Conservation (phyloP, 2,113 vertebrate species). For the Dipodomys spectabilis region DNA sequence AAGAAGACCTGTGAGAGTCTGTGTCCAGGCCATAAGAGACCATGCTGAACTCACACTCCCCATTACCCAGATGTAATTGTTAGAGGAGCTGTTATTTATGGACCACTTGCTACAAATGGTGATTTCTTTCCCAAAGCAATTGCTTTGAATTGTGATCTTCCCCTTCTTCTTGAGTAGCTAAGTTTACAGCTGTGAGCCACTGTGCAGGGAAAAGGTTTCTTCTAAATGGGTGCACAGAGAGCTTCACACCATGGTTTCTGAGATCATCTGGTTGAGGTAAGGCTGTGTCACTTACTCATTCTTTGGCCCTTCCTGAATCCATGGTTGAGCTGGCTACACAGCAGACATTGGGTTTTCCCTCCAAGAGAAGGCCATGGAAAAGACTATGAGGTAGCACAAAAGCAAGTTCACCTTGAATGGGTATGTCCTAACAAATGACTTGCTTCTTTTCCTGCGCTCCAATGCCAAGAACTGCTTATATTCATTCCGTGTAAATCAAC, state of each 20-base stretch:
- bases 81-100: background rate
- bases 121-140: background rate
- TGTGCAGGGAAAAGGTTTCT: background rate
- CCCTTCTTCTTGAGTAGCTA: too few species aligned
- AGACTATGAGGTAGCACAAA: background rate
- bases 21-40: background rate
- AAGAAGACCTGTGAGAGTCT: background rate
- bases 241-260: background rate
- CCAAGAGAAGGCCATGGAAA: background rate
- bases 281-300: background rate
- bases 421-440: background rate
- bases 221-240: background rate
- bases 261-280: background rate
- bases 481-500: slow-evolving; percentile 34
- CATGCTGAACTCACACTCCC: background rate
- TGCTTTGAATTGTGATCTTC: too few species aligned
- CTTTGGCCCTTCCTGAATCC: background rate
- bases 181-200: too few species aligned
- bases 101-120: background rate
- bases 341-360: background rate
- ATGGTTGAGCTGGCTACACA: background rate
- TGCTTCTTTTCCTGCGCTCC: background rate
- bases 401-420: background rate
- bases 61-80: background rate
- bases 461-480: slow-evolving; percentile 45